Base-by-base conservation (phyloP, 2,797 vertebrate genomes). In the Danionella dracula region DNA sequence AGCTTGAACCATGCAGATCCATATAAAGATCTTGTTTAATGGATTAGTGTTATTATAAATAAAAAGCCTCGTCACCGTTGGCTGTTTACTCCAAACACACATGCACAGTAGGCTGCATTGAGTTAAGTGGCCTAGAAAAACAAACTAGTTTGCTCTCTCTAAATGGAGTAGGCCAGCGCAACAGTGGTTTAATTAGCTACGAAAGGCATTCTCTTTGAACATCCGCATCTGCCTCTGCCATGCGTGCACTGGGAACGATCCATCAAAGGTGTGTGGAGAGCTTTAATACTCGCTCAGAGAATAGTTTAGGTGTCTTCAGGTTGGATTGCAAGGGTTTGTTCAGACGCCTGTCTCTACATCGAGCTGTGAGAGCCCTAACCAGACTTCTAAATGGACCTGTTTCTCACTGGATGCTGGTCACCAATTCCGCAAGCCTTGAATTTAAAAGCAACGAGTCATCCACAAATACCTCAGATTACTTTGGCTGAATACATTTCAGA, bases 141-240 rank as follows among this genome's bases (percentile, higher is more conserved):
- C 50, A 37, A 54, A 35, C 17, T n/a, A 7, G 16, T 53, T 41
- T 4, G 38, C 11, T 23, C 29, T 53, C 15, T 40, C 35, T 41
- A 19, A 9, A 13, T 64, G 23, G 40, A 64, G 29, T 32, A 34
- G 31, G 49, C 16, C 32, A 17, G 5, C 16, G 35, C 32, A 37
- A 54, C 50, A 31, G 19, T 8, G 13, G 23, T 20, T 35, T 29
- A 51, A 32, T 57, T 51, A 57, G 44, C 27, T 17, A 44, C 48
- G 55, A 21, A 57, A 70, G 21, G 15, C 19, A 53, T 35, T 53
- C 40, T 48, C 20, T 56, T 46, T 56, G 42, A 27, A 16, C 5
- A 1, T 31, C 44, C 15, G 19, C 29, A 27, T 56, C 32, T 56
- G 63, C 15, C 40, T 23, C 16, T 13, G 29, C 9, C 6, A 20